Evolutionary conservation across 2,888 invertebrate species (phyloP).

Genomic region (Crocallis elinguaria): DNA sequence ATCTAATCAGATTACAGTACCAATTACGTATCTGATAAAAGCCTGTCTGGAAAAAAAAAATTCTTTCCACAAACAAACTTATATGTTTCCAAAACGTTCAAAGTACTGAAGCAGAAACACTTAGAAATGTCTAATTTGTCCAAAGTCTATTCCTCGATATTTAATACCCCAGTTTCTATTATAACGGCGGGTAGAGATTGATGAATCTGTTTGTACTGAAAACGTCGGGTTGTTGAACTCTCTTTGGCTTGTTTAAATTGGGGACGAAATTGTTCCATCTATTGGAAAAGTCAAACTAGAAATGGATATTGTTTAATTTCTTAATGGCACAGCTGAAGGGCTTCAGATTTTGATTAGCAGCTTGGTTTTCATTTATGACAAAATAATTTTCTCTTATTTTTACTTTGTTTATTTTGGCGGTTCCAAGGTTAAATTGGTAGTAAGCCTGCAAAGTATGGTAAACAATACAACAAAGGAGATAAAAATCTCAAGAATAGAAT

Average conservation of each 20-base stretch:
- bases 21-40: too few relatives aligned
- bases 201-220: conserved; percentile 3
- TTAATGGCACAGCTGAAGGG: neutral
- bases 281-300: neutral
- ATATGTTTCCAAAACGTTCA: neutral
- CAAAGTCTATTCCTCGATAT: neutral
- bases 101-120: neutral
- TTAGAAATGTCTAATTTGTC: neutral
- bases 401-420: too few relatives aligned
- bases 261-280: conserved; percentile 1
- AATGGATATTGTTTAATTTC: neutral
- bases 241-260: conserved; percentile 8
- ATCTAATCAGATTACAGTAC: neutral
- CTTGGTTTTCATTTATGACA: too few relatives aligned
- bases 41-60: too few relatives aligned
- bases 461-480: too few relatives aligned
- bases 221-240: conserved; percentile 1
- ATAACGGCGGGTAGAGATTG: neutral
- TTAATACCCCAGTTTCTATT: neutral
- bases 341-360: neutral
- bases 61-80: too few relatives aligned
- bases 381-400: too few relatives aligned
- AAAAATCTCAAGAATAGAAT: too few relatives aligned
- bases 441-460: too few relatives aligned
- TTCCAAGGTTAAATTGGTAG: too few relatives aligned